Percentiles rank a stretch among this genome's conserved stretches.
Evolutionary conservation across 2,888 invertebrate species (phyloP).

Genomic region (Drosophila lacicola): DNA sequence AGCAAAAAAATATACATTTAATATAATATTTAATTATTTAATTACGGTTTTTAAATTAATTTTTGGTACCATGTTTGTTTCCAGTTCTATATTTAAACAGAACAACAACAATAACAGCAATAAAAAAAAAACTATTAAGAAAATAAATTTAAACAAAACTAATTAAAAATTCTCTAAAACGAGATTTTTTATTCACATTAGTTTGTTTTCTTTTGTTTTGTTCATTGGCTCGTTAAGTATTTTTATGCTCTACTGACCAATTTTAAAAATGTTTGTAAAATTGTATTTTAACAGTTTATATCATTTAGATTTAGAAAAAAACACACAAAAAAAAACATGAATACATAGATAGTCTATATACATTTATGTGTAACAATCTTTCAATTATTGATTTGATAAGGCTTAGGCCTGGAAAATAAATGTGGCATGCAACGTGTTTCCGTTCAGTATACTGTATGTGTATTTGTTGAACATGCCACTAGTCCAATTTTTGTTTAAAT

Average conservation of each 20-base stretch:
- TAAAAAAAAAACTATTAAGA: conserved; percentile 9
- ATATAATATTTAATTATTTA: conserved; percentile 9
- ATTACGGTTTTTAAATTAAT: conserved; percentile 26
- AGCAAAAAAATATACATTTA: conserved; percentile 44
- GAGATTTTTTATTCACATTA: conserved; percentile 54
- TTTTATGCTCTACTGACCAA: conserved; percentile 39
- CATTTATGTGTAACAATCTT: conserved; percentile 44
- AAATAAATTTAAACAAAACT: conserved; percentile 24
- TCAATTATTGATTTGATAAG: conserved; percentile 37
- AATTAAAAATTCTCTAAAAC: conserved; percentile 66
- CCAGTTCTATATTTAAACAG: conserved; percentile 29
- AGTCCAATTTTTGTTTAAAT: conserved; percentile 24
- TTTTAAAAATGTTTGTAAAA: conserved; percentile 53
- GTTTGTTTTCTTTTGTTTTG: conserved; percentile 9
- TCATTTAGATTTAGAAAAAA: conserved; percentile 52
- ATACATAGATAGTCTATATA: conserved; percentile 49
- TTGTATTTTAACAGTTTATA: conserved; percentile 72
- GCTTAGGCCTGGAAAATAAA: conserved; percentile 54
- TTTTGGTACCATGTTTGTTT: conserved; percentile 52
- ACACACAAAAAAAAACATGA: conserved; percentile 39
- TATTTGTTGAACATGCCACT: conserved; percentile 17
- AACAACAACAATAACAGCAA: conserved; percentile 12
- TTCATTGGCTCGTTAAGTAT: conserved; percentile 42
- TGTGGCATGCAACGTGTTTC: conserved; percentile 30
- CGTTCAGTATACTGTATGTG: not conserved